Conservation (phyloP, 1,140 invertebrate genomes). For the Drosophila aff. region DNA sequence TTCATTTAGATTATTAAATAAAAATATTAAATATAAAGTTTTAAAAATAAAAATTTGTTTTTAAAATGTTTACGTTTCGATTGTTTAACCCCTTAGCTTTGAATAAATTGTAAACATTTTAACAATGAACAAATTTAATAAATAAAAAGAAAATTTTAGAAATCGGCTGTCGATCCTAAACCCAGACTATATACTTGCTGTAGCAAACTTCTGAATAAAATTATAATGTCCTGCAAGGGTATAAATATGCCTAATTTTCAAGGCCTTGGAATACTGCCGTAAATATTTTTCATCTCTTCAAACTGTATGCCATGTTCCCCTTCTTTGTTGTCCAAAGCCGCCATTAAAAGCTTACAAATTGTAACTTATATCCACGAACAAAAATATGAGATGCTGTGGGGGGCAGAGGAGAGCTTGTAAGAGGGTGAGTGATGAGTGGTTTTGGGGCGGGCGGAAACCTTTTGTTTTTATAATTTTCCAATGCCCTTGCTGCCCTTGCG, state of each 20-base stretch:
- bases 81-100: no score
- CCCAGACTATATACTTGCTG: not conserved
- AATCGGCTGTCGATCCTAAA: no score
- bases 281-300: constrained; percentile 7
- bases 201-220: not conserved
- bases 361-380: constrained; percentile 66
- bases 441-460: constrained; percentile 45
- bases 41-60: no score
- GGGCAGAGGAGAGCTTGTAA: not conserved
- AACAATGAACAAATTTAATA: no score
- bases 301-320: not conserved
- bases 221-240: not conserved
- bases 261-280: not conserved
- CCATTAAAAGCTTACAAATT: constrained; percentile 78
- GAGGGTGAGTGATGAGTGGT: constrained; percentile 6
- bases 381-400: constrained; percentile 50
- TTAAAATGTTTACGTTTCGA: no score
- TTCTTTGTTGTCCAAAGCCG: constrained; percentile 18
- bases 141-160: no score
- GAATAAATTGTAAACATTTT: no score
- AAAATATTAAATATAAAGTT: no score
- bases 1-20: no score
- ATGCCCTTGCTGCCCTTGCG: constrained; percentile 57
- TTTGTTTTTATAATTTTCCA: constrained; percentile 80
- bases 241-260: constrained; percentile 7